A percentile compares a stretch with the other conserved stretches of the same genome.
Evolutionary conservation across 2,888 invertebrate genomes (phyloP).

Genomic region (Leucophenga maculata): DNA sequence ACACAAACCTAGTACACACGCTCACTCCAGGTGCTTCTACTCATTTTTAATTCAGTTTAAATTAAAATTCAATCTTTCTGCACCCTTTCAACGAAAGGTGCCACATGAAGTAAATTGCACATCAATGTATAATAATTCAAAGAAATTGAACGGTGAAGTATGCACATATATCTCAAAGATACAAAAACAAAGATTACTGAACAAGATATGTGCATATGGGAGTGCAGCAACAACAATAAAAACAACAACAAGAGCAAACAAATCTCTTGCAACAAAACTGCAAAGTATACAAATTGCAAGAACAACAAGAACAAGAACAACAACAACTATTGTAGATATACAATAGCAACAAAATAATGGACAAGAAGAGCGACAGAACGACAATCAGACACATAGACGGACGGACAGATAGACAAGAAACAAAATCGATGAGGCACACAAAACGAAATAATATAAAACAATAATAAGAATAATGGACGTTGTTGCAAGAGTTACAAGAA

Average conservation of each 20-base stretch:
- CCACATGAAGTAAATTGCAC: too few species aligned
- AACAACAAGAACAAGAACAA: conserved; percentile 17
- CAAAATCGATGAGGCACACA: conserved; percentile 34
- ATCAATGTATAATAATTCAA: too few species aligned
- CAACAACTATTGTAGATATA: neutral
- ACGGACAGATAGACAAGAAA: conserved; percentile 20
- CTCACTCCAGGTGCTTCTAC: too few species aligned
- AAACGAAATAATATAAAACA: conserved; percentile 38
- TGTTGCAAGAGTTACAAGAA: conserved; percentile 59
- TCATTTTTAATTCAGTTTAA: too few species aligned
- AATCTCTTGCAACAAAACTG: conserved; percentile 38
- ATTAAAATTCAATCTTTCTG: too few species aligned
- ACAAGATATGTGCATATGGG: neutral
- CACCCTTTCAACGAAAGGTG: too few species aligned
- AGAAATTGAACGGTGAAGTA: conserved; percentile 13
- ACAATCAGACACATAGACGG: neutral
- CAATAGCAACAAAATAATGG: neutral
- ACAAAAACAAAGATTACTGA: conserved; percentile 22
- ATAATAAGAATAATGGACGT: conserved; percentile 32
- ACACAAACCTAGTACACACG: too few species aligned
- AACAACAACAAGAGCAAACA: neutral
- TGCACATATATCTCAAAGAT: conserved; percentile 20
- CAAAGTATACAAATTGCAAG: conserved; percentile 35
- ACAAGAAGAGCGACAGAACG: neutral
- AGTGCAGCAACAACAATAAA: conserved; percentile 33